phyloP scores from a whole-genome alignment of 2,797 vertebrate genomes.

The Intellagama lesueurii region DNA sequence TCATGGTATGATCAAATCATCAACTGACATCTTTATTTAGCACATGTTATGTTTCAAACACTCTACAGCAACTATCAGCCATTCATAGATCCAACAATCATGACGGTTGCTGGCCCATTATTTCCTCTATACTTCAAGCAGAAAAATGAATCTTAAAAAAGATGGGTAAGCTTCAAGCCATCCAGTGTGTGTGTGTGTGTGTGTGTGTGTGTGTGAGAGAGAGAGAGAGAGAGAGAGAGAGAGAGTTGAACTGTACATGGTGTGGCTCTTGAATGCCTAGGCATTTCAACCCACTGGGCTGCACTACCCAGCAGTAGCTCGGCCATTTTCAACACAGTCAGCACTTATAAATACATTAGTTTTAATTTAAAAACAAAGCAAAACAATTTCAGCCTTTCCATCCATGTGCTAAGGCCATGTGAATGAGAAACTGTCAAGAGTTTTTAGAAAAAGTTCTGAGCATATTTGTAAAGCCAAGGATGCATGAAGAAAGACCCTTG shows the following conservation, averaged over 20 bases:
- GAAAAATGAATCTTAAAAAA: not conserved
- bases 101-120: not conserved
- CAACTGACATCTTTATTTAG: not conserved
- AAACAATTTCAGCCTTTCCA: not conserved
- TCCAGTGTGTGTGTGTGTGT: too few relatives aligned
- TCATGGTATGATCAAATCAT: not conserved
- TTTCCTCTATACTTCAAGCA: not conserved
- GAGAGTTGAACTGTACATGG: not conserved
- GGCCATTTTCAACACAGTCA: not conserved
- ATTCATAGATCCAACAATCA: too few relatives aligned
- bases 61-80: not conserved
- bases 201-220: too few relatives aligned
- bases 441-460: not conserved
- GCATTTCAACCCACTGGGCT: not conserved
- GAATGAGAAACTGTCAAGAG: not conserved
- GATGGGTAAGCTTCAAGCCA: not conserved
- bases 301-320: not conserved
- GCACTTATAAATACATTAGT: not conserved
- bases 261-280: not conserved
- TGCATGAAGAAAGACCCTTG: conserved; percentile 19
- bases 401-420: not conserved
- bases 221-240: not conserved
- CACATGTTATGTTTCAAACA: not conserved
- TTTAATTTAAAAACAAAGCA: not conserved
- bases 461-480: conserved; percentile 7